Evolutionary conservation across 2,888 invertebrate genomes (phyloP), one percentile per base, ranked within the genome.

Genomic region (Lasioglossum figueresi): DNA sequence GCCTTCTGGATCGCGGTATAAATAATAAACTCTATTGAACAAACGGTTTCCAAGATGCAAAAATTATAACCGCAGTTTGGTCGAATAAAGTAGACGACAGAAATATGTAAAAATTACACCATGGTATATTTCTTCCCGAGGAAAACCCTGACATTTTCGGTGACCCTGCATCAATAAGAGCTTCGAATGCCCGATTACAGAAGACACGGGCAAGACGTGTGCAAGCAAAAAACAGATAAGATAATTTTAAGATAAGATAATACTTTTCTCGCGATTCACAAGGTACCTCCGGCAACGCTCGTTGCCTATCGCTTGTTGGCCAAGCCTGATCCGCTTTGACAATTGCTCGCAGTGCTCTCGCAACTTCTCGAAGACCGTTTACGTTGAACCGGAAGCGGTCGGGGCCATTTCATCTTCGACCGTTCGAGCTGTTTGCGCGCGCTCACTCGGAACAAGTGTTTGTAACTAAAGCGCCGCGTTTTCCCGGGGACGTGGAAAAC

Each of bases 381-480:
- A 34, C 66, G 34, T 5, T 12, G 34, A 34, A n/a, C 23, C 19
- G 34, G 68, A 37, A 23, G 8, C 68, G 37, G 34, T 68, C 63
- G 14, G 31, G 37, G 19, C 68, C 68, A 23, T 19, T 37, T 68
- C 37, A 12, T 40, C 23, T 34, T 37, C 68, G 31, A 31, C 12
- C 16, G 12, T 3, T 14, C 1, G 52, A 23, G 52, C 23, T 8
- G 23, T 52, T 52, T 10, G 23, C 52, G 52, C 52, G 52, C 23
- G 23, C 52, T 10, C 52, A 3, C 23, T 52, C 52, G 45, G n/a
- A 40, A 56, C 71, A 34, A 52, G 79, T 85, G 78, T 85, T 80
- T 73, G 68, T 63, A 74, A 72, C 63, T 16, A 75, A 77, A 52
- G 75, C 40, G 1, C 12, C 31, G 19, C 23, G 70, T 27, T 82